Evolutionary conservation across 2,113 vertebrate genomes (phyloP).

Genomic region (Pelodiscus sinensis): DNA sequence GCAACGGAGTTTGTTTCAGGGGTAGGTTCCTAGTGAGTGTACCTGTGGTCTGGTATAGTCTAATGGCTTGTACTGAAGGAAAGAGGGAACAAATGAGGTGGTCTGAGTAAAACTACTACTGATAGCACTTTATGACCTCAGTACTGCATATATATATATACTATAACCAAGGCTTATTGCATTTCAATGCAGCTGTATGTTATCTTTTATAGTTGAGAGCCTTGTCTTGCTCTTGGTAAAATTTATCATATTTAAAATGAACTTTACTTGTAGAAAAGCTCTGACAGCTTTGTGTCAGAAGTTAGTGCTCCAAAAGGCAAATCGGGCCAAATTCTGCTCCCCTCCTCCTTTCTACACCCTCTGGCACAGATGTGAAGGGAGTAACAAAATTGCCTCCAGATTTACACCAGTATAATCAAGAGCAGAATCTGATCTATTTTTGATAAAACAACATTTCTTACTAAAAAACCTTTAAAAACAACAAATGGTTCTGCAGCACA

Average conservation of each 20-base stretch:
- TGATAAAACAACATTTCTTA: not conserved
- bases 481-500: too few species aligned
- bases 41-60: too few species aligned
- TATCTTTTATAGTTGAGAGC: not conserved
- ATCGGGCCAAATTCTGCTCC: too few species aligned
- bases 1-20: too few species aligned
- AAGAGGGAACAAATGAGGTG: rapidly evolving
- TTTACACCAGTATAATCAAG: not conserved
- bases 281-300: not conserved
- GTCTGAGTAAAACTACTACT: not conserved
- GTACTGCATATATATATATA: not conserved
- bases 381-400: rapidly evolving
- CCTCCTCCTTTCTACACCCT: too few species aligned
- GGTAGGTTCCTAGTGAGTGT: too few species aligned
- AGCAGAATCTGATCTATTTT: not conserved
- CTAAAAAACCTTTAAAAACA: too few species aligned
- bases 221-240: not conserved
- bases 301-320: not conserved
- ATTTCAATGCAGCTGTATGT: not conserved
- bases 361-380: rapidly evolving
- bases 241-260: not conserved
- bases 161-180: rapidly evolving
- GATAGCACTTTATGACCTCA: not conserved
- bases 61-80: not conserved
- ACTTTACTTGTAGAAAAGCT: not conserved